Evolutionary conservation across 2,888 invertebrate genomes (phyloP).

Genomic region (Ctenicera cuprea): DNA sequence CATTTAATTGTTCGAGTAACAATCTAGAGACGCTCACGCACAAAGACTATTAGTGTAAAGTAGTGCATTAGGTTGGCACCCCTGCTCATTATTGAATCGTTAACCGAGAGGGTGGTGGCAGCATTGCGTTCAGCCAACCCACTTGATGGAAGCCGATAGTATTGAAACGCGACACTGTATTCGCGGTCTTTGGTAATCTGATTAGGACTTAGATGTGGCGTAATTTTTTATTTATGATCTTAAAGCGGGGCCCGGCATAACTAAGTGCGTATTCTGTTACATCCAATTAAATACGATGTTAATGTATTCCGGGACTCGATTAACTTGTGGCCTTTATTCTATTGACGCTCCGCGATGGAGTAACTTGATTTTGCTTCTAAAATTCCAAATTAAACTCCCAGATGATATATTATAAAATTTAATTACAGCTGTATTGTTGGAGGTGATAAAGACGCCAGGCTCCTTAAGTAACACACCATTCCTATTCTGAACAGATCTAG

Average conservation of each 20-base stretch:
- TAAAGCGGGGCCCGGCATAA: conserved; percentile 12
- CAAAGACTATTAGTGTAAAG: conserved; percentile 50
- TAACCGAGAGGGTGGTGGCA: conserved; percentile 39
- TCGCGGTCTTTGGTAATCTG: conserved; percentile 39
- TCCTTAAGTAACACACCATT: conserved; percentile 8
- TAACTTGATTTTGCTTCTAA: conserved; percentile 23
- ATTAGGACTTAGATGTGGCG: conserved; percentile 44
- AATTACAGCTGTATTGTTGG: conserved; percentile 19
- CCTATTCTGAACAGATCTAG: too few relatives aligned
- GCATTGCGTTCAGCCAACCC: conserved; percentile 22
- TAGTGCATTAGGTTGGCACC: conserved; percentile 48
- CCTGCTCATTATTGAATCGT: conserved; percentile 48
- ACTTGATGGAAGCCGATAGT: conserved; percentile 46
- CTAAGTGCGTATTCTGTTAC: conserved; percentile 34
- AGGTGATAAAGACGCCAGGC: background rate
- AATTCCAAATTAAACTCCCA: conserved; percentile 27
- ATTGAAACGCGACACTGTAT: conserved; percentile 44
- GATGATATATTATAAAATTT: conserved; percentile 22
- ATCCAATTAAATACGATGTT: conserved; percentile 39
- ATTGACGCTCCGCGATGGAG: background rate
- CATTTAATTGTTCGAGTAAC: conserved; percentile 38
- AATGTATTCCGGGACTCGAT: conserved; percentile 33
- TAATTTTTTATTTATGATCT: conserved; percentile 40
- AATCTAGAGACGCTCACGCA: conserved; percentile 39
- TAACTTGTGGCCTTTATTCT: conserved; percentile 37